Base-by-base conservation (phyloP, 2,888 invertebrate species). In the Chironomus tentans region DNA sequence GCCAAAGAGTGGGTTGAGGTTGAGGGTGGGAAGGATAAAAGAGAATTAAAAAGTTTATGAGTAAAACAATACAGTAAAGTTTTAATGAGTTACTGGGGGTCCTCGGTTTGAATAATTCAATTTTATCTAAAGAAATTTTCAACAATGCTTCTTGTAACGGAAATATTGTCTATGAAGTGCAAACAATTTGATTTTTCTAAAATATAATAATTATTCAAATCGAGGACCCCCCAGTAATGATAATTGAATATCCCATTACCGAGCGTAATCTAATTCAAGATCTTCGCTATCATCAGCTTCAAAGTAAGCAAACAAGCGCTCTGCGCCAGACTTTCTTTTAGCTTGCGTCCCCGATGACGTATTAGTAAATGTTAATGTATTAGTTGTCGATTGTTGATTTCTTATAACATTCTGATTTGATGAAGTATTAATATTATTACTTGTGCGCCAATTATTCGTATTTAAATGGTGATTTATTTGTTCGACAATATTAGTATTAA, bases 281-380 rank as follows among this genome's bases (percentile, higher is more conserved):
- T 87, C 86, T 81, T 88, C 90, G 76, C 90, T 90, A 79, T 90
- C 90, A 85, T 91, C 91, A 78, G 91, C 91, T 84, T 89, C 91
- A 86, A 90, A 87, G 86, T 89, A 91, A 80, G 88, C 90, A 85
- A 91, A 91, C 76, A 91, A 86, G 77, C 90, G 85, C 79, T 89
- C 90, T 76, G 90, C 90, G 78, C 90, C 90, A 79, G 88, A 87
- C 80, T 85, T 84, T 80, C 82, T 83, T 81, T 84, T 84, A 78
- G 77, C 78, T 76, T 79, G 79, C 78, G 80, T 78, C 79, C 79
- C 78, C 77, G 79, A 79, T 38, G 38, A 38, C 78, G 78, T 78
- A 80, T 80, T 79, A 78, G 81, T 79, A 79, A 72, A 65, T 65
- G 77, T 75, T 77, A 76, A 22, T 56, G 46, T 50, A 15, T 22